Conservation (phyloP, 92 coral and sea anemone genomes). For the Bergia puertoricense region DNA sequence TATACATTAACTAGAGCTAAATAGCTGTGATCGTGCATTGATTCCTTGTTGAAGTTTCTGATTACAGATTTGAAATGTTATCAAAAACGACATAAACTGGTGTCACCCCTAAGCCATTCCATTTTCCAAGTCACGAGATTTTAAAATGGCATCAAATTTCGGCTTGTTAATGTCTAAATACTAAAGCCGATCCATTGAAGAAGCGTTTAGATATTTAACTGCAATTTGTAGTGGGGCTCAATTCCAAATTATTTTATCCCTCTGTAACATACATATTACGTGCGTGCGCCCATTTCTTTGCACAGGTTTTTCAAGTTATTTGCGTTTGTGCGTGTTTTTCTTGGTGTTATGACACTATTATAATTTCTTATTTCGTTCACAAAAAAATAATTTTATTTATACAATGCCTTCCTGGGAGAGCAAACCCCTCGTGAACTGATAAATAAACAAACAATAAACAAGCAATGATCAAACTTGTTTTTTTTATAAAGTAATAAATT, state of each 20-base stretch:
- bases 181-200: constrained; percentile 38
- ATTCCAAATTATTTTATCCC: constrained; percentile 41
- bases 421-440: constrained; percentile 26
- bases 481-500: constrained; percentile 17
- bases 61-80: constrained; percentile 36
- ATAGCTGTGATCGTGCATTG: constrained; percentile 7
- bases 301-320: background rate
- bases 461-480: constrained; percentile 6
- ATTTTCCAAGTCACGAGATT: constrained; percentile 35
- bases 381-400: constrained; percentile 14
- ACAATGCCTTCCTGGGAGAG: constrained; percentile 43
- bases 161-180: constrained; percentile 42
- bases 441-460: constrained; percentile 32
- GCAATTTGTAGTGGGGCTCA: constrained; percentile 45
- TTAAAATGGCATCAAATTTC: constrained; percentile 42
- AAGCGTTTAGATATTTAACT: constrained; percentile 42
- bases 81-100: constrained; percentile 22
- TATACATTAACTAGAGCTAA: constrained; percentile 3
- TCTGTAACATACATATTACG: background rate
- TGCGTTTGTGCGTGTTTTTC: background rate
- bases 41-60: constrained; percentile 18
- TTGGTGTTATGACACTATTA: constrained; percentile 20
- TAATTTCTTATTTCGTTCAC: constrained; percentile 11
- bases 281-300: background rate
- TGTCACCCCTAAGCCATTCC: constrained; percentile 12